Base-by-base conservation (phyloP, 2,113 vertebrate genomes). In the Podocnemis expansa region DNA sequence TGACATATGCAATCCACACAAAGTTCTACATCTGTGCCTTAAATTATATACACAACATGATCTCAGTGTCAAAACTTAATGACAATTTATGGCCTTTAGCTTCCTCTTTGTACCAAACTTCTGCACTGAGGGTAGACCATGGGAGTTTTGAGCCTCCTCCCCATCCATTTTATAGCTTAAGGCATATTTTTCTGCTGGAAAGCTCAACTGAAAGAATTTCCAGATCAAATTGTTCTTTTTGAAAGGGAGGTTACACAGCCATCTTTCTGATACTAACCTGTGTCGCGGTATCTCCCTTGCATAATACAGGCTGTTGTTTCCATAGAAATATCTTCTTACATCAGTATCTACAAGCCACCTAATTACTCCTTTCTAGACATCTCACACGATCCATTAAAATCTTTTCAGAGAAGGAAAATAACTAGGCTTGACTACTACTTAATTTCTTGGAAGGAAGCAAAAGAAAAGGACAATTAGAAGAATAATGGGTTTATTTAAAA, bases 211-310 rank as follows among this genome's bases (percentile, higher is more conserved):
- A 96, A 96, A 95, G 90, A 84, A 93, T 94, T 91, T 80, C 85
- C 75, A 88, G 80, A 97, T 91, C 89, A 97, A n/a, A 87, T 70
- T 95, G 90, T 95, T 95, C 2, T 0, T 88, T 91, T 87, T 88
- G 91, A 95, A 89, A 96, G 90, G 83, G 88, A 94, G 90, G 95
- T 89, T 97, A 97, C 85, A 70, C 17, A 94, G 93, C 94, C 94
- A 76, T 85, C 90, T 88, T 92, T 96, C 87, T 96, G 83, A 96
- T 91, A 89, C 78, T 78, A 94, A 95, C 0, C 17, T 75, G 83
- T 93, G 94, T 86, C 93, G 88, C 43, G 1, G 92, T 85, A 89
- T 82, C 84, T 91, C 93, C 93, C 89, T 88, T 94, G 93, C 93
- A 93, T 93, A 91, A 93, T 91, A 84, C 91, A 92, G 78, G 58